These are phyloP conservation scores for Girardia tigrina DNA, from an alignment of 2,888 invertebrate species.

Conservation along the genomic window DNA sequence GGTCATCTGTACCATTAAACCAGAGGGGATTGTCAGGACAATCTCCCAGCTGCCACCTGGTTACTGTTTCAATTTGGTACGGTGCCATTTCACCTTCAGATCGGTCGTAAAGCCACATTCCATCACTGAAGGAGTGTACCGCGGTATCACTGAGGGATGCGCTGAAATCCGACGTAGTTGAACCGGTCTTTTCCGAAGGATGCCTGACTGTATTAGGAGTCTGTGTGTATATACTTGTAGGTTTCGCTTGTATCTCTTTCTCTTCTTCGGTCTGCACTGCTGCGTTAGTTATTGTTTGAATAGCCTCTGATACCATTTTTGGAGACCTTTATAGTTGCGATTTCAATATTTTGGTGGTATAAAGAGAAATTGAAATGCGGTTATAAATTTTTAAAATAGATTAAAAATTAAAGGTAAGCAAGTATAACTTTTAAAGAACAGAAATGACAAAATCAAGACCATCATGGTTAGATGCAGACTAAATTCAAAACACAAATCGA, in stretches of 20 bases:
- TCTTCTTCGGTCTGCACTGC: not conserved
- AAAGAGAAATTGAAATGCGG: no score
- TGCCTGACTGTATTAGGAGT: not conserved
- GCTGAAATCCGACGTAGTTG: not conserved
- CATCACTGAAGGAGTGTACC: slow-evolving; percentile 29
- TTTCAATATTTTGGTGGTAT: no score
- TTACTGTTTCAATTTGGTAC: not conserved
- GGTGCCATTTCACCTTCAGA: slow-evolving; percentile 28
- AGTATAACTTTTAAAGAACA: no score
- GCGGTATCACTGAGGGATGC: not conserved
- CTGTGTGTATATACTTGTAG: not conserved
- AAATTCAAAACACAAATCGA: no score
- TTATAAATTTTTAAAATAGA: not conserved
- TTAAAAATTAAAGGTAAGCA: not conserved
- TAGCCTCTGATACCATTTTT: slow-evolving; percentile 1
- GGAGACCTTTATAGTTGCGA: no score
- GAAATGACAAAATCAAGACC: no score
- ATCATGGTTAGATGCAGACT: no score
- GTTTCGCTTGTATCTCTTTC: not conserved
- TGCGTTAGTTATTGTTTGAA: not conserved
- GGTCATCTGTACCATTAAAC: not conserved
- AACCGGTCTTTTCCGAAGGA: not conserved
- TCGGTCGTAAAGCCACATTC: slow-evolving; percentile 34
- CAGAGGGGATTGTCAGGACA: not conserved
- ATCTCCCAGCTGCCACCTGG: not conserved